Evolutionary conservation across 64 coral and sea anemone genomes (phyloP).

Genomic region (Cladopsammia gracilis): DNA sequence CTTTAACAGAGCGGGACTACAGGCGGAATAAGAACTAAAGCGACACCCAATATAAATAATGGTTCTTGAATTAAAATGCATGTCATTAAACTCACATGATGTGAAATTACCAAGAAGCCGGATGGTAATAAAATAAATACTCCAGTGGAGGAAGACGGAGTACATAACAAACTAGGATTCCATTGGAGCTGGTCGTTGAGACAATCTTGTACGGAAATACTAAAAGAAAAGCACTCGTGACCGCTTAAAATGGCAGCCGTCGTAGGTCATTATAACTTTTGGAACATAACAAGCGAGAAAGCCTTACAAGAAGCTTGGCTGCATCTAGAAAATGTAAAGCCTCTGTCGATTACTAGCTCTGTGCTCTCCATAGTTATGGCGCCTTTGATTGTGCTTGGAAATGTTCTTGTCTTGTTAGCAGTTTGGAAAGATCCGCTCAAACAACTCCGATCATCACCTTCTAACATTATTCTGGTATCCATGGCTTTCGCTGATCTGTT

Average conservation of each 20-base stretch:
- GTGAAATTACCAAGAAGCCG: too few relatives aligned
- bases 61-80: too few relatives aligned
- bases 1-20: too few relatives aligned
- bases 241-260: neutral
- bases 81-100: too few relatives aligned
- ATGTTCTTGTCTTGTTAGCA: constrained; percentile 28
- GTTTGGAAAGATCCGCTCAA: constrained; percentile 69
- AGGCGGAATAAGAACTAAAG: too few relatives aligned
- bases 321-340: neutral
- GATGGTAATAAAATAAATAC: too few relatives aligned
- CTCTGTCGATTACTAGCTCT: neutral
- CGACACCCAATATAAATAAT: too few relatives aligned
- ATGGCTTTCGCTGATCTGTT: constrained; percentile 32
- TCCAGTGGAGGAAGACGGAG: too few relatives aligned
- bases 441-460: constrained; percentile 46
- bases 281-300: constrained; percentile 20
- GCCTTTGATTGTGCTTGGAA: constrained; percentile 23
- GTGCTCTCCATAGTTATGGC: constrained; percentile 4
- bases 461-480: constrained; percentile 36
- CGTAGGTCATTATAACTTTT: neutral
- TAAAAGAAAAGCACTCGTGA: too few relatives aligned
- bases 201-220: too few relatives aligned
- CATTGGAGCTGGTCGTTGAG: too few relatives aligned
- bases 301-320: constrained; percentile 19
- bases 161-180: too few relatives aligned